Evolutionary conservation across 2,888 invertebrate genomes (phyloP).

Genomic region (Phlogophora meticulosa): DNA sequence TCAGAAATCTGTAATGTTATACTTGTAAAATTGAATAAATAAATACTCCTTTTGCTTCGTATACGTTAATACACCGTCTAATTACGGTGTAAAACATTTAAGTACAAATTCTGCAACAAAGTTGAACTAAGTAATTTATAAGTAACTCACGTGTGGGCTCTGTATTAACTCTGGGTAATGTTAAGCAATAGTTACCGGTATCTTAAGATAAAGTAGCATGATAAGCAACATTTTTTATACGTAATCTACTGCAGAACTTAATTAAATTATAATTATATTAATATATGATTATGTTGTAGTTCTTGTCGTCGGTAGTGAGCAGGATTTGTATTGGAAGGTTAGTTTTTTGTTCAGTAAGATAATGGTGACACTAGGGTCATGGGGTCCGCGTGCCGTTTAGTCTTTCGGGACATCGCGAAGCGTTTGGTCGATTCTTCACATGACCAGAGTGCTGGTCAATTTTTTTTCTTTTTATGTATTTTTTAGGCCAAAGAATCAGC

Average conservation of each 20-base stretch:
- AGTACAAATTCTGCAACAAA: conserved; percentile 19
- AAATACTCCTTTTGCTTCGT: too few species aligned
- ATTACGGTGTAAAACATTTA: conserved; percentile 11
- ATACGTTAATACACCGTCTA: too few species aligned
- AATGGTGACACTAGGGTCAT: too few species aligned
- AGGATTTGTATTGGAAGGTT: background rate
- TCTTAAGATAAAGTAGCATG: conserved; percentile 35
- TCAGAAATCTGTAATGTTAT: too few species aligned
- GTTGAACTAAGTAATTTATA: conserved; percentile 31
- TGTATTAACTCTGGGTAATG: conserved; percentile 18
- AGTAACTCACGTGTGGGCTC: conserved; percentile 57
- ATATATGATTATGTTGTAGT: conserved; percentile 12
- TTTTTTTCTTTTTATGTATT: too few species aligned
- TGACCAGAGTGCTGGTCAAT: too few species aligned
- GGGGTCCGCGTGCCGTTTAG: too few species aligned
- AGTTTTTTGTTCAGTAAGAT: background rate
- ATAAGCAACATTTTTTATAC: conserved; percentile 49
- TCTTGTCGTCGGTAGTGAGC: conserved; percentile 2
- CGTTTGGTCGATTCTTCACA: too few species aligned
- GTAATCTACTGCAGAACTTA: conserved; percentile 32
- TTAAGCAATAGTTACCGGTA: conserved; percentile 52
- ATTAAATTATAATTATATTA: conserved; percentile 46
- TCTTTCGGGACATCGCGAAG: too few species aligned
- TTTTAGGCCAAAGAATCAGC: too few species aligned
- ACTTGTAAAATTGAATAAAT: too few species aligned